Base-by-base conservation (phyloP, 2,797 vertebrate species). In the Tachyglossus aculeatus region DNA sequence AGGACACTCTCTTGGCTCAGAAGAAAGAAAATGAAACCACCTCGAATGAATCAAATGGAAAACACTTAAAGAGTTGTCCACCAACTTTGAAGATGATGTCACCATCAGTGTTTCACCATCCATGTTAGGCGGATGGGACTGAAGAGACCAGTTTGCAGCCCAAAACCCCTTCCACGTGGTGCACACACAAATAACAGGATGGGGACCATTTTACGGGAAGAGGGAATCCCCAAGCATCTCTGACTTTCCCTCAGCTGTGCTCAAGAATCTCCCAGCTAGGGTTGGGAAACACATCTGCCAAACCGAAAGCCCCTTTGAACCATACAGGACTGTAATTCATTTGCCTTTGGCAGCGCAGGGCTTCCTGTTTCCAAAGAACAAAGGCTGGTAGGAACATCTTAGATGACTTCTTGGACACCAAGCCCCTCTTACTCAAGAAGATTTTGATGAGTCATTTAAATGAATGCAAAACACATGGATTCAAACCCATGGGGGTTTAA, bases 391-490 rank as follows among this genome's bases (percentile, higher is more conserved):
- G 59, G 37, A 78, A 75, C 68, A 19, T 29, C 16, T 48, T 48
- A 48, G 25, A 48, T 19, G 25, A 27, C 38, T 51, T 75, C 63
- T 45, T 55, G 47, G 56, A 69, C 24, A 51, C 5, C 44, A 33
- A 67, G 8, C 36, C 47, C 34, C 58, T 74, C 41, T 72, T 43
- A 66, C 25, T 25, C 52, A 73, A 52, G 19, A 68, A 21, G n/a
- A 51, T 24, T 21, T 62, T 69, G 64, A 62, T 27, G 22, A 76
- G 60, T 66, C 63, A 15, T 70, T 47, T 52, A 72, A 68, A 66
- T 47, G 60, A 69, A 69, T 71, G 33, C 9, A 34, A 78, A 75
- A 69, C 64, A 78, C 47, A 52, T 67, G 52, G 38, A 62, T 37
- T 56, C 48, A 78, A 75, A 66, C 55, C 68, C 45, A 13, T 48